phyloP scores from a whole-genome alignment of 2,888 invertebrate species.

The Apodemia duryi region DNA sequence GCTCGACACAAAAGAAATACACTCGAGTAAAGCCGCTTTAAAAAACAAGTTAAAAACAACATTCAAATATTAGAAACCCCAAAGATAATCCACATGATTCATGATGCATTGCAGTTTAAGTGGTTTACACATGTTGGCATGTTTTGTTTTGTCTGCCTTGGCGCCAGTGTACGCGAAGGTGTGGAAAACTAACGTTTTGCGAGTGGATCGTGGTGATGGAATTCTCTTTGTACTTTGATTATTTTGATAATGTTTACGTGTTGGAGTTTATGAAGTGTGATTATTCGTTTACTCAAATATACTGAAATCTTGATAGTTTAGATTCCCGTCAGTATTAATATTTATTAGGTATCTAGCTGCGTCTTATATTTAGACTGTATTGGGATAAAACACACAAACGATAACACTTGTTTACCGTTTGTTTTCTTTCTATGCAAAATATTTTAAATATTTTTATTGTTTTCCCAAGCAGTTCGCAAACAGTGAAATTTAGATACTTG shows the following conservation, averaged over 20 bases:
- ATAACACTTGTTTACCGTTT: neutral
- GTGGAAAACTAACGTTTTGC: constrained; percentile 38
- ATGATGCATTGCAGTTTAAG: constrained; percentile 61
- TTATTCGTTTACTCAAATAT: constrained; percentile 5
- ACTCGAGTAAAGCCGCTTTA: too few relatives aligned
- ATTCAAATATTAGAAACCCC: constrained; percentile 11
- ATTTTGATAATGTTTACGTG: constrained; percentile 17
- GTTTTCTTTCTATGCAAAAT: neutral
- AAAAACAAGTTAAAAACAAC: too few relatives aligned
- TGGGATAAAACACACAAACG: neutral
- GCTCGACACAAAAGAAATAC: too few relatives aligned
- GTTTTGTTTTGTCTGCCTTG: constrained; percentile 56
- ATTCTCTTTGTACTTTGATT: constrained; percentile 22
- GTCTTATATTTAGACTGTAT: neutral
- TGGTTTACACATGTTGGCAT: constrained; percentile 60
- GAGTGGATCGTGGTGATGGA: constrained; percentile 10
- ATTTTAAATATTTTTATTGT: too few relatives aligned
- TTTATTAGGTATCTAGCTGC: neutral
- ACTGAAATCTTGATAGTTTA: neutral
- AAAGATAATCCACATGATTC: constrained; percentile 35
- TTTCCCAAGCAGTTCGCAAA: too few relatives aligned
- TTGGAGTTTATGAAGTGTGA: constrained; percentile 22
- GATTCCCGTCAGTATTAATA: neutral
- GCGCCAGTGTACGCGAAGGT: constrained; percentile 52
- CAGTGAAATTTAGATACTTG: too few relatives aligned